Percentiles rank a stretch among this genome's conserved stretches.
Evolutionary conservation across 2,888 invertebrate species (phyloP).

Genomic region (Drosophila rellima): DNA sequence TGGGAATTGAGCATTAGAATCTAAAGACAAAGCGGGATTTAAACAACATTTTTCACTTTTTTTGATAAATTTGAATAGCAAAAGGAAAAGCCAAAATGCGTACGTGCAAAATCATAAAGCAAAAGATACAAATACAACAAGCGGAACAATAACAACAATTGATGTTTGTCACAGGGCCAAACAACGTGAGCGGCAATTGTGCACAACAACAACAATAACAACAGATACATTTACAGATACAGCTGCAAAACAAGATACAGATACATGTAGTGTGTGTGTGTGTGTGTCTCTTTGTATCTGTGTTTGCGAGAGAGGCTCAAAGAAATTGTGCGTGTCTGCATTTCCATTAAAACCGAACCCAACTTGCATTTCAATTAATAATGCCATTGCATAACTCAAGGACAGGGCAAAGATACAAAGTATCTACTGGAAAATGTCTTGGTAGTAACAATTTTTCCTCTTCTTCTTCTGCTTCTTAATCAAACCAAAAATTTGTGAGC

Average conservation of each 20-base stretch:
- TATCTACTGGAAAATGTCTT: not conserved
- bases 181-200: constrained; percentile 38
- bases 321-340: constrained; percentile 66
- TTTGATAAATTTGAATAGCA: constrained; percentile 34
- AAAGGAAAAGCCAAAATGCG: constrained; percentile 41
- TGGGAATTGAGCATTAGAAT: constrained; percentile 47
- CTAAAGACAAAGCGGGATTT: constrained; percentile 8
- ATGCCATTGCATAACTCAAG: constrained; percentile 51
- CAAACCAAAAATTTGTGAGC: not conserved
- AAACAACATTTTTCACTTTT: constrained; percentile 8
- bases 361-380: constrained; percentile 73
- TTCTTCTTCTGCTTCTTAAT: not conserved
- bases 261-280: constrained; percentile 18
- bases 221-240: constrained; percentile 16
- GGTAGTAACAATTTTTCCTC: not conserved
- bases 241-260: constrained; percentile 16
- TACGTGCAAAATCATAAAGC: constrained; percentile 72
- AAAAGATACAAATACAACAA: constrained; percentile 24
- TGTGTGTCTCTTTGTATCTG: not conserved
- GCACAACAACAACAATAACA: constrained; percentile 30
- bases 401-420: not conserved
- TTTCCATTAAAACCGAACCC: constrained; percentile 51
- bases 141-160: constrained; percentile 27
- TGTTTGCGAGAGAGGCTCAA: constrained; percentile 30
- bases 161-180: constrained; percentile 24